Percentiles rank a stretch among this genome's conserved stretches.
Evolutionary conservation across 2,888 invertebrate genomes (phyloP).

Genomic region (Pristionchus japonicus): DNA sequence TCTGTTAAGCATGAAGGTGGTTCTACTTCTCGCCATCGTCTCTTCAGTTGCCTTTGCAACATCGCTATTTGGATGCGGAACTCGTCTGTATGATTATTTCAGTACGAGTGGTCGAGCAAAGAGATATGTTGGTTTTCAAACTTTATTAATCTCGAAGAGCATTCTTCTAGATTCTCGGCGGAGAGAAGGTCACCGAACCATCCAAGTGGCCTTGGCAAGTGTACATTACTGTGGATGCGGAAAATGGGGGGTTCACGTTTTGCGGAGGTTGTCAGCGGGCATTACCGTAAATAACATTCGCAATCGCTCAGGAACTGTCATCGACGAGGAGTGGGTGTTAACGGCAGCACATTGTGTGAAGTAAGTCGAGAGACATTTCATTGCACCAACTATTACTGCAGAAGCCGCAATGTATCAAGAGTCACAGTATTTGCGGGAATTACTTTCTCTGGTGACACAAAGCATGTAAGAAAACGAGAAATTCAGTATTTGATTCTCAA

Average conservation of each 20-base stretch:
- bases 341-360: background rate
- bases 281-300: background rate
- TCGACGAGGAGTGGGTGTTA: background rate
- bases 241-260: too few relatives aligned
- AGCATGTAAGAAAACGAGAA: too few relatives aligned
- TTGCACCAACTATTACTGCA: background rate
- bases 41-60: too few relatives aligned
- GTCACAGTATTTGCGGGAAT: background rate
- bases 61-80: too few relatives aligned
- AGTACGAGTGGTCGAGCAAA: too few relatives aligned
- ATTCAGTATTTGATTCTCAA: too few relatives aligned
- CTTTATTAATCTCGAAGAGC: too few relatives aligned
- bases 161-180: background rate
- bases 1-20: too few relatives aligned
- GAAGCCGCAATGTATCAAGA: background rate
- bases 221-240: background rate
- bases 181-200: background rate
- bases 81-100: too few relatives aligned
- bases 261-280: background rate
- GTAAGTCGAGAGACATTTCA: background rate
- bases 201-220: background rate
- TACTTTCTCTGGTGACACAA: background rate
- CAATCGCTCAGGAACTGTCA: background rate
- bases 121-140: too few relatives aligned
- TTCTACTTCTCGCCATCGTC: too few relatives aligned